A percentile compares a stretch with the other conserved stretches of the same genome.
Evolutionary conservation across 2,888 invertebrate genomes (phyloP).

Genomic region (Melolontha melolontha): DNA sequence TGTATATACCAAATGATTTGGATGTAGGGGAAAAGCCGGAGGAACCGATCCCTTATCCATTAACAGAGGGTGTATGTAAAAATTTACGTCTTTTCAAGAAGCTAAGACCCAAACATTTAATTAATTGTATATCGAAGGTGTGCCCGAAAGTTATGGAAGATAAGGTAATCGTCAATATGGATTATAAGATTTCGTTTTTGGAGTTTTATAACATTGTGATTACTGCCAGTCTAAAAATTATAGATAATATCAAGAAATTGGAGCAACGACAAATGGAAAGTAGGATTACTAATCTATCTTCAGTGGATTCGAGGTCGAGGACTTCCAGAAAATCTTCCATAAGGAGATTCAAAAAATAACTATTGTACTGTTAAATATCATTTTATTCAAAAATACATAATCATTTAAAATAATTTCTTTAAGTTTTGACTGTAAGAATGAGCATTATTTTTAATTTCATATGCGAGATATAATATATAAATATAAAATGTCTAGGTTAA

Average conservation of each 20-base stretch:
- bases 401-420: too few relatives aligned
- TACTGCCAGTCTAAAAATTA: not conserved
- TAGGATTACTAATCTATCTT: not conserved
- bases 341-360: not conserved
- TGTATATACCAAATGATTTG: conserved; percentile 13
- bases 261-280: not conserved
- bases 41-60: conserved; percentile 31
- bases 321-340: not conserved
- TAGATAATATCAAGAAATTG: conserved; percentile 21
- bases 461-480: too few relatives aligned
- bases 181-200: conserved; percentile 41
- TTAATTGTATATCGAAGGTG: conserved; percentile 25
- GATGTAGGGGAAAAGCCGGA: conserved; percentile 15
- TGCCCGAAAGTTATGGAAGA: conserved; percentile 40
- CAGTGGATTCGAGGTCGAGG: not conserved
- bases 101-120: conserved; percentile 34
- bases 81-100: conserved; percentile 37
- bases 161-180: conserved; percentile 36
- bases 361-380: too few relatives aligned
- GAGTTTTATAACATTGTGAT: conserved; percentile 42
- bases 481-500: too few relatives aligned
- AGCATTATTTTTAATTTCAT: too few relatives aligned
- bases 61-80: conserved; percentile 24
- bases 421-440: too few relatives aligned
- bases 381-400: too few relatives aligned